Evolutionary conservation across 2,888 invertebrate species (phyloP), one percentile per base, ranked within the genome.

Genomic region (Lasioglossum marginatum): DNA sequence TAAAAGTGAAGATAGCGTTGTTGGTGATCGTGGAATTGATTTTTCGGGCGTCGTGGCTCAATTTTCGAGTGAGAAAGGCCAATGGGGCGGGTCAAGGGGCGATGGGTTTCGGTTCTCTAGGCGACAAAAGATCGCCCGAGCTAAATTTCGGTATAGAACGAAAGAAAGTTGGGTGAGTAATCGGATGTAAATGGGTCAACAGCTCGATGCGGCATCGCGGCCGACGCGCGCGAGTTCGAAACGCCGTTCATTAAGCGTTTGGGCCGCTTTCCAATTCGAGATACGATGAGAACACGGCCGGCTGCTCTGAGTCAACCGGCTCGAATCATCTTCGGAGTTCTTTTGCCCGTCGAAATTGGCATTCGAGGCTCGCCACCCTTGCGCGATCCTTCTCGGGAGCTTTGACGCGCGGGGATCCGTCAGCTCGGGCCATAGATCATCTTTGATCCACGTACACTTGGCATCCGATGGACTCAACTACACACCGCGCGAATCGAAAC

Each of bases 241-340:
- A 78, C 79, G 83, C 63, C 81, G 86, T 79, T 86, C 80, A 81
- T 83, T 83, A 88, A 80, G 66, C 79, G 72, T 87, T 72, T 75
- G 71, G 82, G 78, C 78, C 81, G 89, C 76, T 89, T 86, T 87
- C 78, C 86, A 86, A 88, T 86, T 84, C 74, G 83, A 68, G 81
- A 76, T 77, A 72, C 78, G 79, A 78, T 43, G 83, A 78, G 79
- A 70, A 86, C 34, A 75, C 82, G 63, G 40, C 45, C 40, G 57
- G 76, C 75, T 66, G 66, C 45, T 60, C 63, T 76, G 79, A 85
- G 83, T 79, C 79, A 79, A 85, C 66, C 76, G 79, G 23, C 66
- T 72, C 52, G 60, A 79, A 83, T 63, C 75, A 83, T 23, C 82
- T 23, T 71, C 60, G 52, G 43, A 52, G 43, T n/a, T 45, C 74